phyloP scores from a whole-genome alignment of 2,113 vertebrate species.

The Peucedramus taeniatus region DNA sequence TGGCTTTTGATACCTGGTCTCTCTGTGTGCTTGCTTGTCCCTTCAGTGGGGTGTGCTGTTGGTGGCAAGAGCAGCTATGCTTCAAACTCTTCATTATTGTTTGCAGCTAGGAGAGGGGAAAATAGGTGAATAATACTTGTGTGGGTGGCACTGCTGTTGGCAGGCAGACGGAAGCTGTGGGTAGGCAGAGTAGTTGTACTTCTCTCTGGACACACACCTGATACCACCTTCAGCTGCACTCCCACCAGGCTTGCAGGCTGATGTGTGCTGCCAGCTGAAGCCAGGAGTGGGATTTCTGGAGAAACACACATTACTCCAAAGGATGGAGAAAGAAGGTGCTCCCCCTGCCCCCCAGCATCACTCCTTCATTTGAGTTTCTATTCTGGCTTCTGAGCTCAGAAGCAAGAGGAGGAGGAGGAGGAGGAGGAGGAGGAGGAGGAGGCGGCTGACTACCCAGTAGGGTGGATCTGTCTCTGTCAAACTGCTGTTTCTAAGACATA shows the following conservation, averaged over 20 bases:
- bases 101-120: neutral
- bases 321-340: neutral
- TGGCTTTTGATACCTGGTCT: neutral
- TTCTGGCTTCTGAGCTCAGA: neutral
- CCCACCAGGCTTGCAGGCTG: accelerated
- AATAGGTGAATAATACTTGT: accelerated
- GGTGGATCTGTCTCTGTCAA: neutral
- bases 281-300: neutral
- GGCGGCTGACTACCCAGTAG: neutral
- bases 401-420: accelerated
- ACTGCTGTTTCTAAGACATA: neutral
- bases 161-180: neutral
- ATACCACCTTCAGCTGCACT: neutral
- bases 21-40: neutral
- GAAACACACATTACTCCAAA: accelerated
- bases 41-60: accelerated
- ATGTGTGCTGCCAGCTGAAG: neutral
- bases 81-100: neutral
- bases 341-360: too few relatives aligned
- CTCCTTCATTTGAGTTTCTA: neutral
- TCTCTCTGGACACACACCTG: neutral
- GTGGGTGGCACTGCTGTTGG: accelerated
- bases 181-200: accelerated
- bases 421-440: accelerated
- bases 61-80: neutral